Base-by-base conservation (phyloP, 2,888 invertebrate genomes). In the Melanchra persicariae region DNA sequence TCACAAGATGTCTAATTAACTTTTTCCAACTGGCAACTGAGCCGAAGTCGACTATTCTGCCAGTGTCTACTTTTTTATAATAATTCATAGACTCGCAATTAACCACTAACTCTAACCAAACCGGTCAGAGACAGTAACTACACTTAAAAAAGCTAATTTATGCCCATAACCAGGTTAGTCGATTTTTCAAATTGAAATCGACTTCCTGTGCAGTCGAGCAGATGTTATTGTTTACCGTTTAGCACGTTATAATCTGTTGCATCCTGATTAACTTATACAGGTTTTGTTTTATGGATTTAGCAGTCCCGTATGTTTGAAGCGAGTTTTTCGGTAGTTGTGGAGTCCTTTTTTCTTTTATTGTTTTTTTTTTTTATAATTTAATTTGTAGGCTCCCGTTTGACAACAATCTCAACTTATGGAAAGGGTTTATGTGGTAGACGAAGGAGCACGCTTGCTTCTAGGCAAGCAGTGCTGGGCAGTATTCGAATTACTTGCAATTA, bases 191-290 rank as follows among this genome's bases (percentile, higher is more conserved):
- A 68, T 76, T 75, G 70, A 80, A 79, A 63, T 68, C 67, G 34
- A 54, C 62, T 81, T 81, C 81, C 80, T 62, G 67, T 58, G 26
- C 43, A 30, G 49, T 68, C 40, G 59, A 70, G 54, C 80, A 81
- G 80, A 83, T 81, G 80, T 79, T 80, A 79, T 81, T 81, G 81
- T 81, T 81, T 81, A 83, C 67, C 52, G 68, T 62, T 81, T 70
- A 74, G 40, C 49, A 37, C 51, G n/a, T 78, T 78, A 70, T 83
- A 79, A 79, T 79, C 52, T 79, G 79, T 63, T 45, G 79, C 59
- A 72, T 79, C 73, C 51, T 79, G 61, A 82, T 66, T 71, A 77
- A 82, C 17, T 34, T 59, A 78, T 12, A 55, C 82, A 51, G 61
- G 62, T 59, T 63, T 62, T 54, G 45, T 19, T 72, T 79, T 66